Percentiles rank a stretch among this genome's conserved stretches.
Evolutionary conservation across 2,797 vertebrate genomes (phyloP).

Genomic region (Tapera naevia): DNA sequence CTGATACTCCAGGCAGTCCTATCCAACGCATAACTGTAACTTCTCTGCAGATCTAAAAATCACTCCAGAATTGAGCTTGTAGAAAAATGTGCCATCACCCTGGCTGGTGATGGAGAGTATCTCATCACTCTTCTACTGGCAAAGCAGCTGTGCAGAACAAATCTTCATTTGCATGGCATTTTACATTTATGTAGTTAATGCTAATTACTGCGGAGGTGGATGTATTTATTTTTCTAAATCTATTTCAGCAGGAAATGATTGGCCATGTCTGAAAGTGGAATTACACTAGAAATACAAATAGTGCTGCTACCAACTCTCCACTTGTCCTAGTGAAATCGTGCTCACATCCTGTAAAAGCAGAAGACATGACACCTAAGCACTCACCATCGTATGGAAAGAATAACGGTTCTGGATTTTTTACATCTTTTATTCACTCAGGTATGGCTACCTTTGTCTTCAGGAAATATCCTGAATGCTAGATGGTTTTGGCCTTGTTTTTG

Average conservation of each 20-base stretch:
- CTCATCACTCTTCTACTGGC: neutral
- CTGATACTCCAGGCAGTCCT: neutral
- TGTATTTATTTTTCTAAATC: neutral
- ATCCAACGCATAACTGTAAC: neutral
- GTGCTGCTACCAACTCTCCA: neutral
- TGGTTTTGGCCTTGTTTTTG: neutral
- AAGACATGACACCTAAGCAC: neutral
- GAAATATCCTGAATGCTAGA: neutral
- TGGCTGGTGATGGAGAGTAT: neutral
- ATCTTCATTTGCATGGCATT: neutral
- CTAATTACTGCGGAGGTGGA: neutral
- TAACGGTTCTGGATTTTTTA: neutral
- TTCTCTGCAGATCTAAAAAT: neutral
- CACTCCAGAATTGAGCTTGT: neutral
- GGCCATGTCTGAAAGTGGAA: neutral
- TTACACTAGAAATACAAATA: neutral
- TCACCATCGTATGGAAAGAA: neutral
- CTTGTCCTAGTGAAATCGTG: rapidly evolving
- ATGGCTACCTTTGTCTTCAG: neutral
- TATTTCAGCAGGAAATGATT: neutral
- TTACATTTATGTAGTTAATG: neutral
- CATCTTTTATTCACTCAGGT: neutral
- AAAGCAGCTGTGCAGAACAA: neutral
- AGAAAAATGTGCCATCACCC: rapidly evolving
- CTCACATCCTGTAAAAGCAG: neutral